These are phyloP conservation scores for Vireo altiloquus DNA, from an alignment of 2,113 vertebrate species.

Conservation along the genomic window DNA sequence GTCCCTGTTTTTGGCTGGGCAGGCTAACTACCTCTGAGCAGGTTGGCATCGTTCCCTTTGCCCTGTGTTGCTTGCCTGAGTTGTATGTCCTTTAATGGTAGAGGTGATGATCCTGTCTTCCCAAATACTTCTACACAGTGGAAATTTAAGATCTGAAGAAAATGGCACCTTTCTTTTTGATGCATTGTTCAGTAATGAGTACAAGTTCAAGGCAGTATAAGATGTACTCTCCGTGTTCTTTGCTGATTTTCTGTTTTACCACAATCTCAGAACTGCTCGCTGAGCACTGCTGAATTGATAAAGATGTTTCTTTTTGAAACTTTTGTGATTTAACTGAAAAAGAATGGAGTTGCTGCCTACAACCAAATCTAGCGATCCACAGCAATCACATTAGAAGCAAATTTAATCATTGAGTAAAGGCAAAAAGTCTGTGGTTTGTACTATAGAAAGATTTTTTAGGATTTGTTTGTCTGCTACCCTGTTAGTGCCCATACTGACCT, in stretches of 20 bases:
- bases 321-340: not conserved
- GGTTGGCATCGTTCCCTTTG: not conserved
- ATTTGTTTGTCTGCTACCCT: not conserved
- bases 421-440: not conserved
- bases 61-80: fast-evolving
- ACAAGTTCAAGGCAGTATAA: not conserved
- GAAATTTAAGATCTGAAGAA: not conserved
- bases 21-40: not conserved
- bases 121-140: not conserved
- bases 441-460: not conserved
- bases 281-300: not conserved
- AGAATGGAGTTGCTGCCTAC: not conserved
- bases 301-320: not conserved
- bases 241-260: not conserved
- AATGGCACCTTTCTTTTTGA: not conserved
- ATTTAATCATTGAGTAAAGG: not conserved
- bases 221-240: fast-evolving
- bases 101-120: not conserved
- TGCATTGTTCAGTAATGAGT: not conserved
- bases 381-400: not conserved
- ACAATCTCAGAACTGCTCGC: not conserved
- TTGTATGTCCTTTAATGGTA: fast-evolving
- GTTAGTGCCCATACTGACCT: constrained; percentile 65
- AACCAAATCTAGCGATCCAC: not conserved
- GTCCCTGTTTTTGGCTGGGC: no score